A percentile compares a stretch with the other conserved stretches of the same genome.
Conservation (phyloP, 2,888 invertebrate genomes). For the Aethes cnicana region DNA sequence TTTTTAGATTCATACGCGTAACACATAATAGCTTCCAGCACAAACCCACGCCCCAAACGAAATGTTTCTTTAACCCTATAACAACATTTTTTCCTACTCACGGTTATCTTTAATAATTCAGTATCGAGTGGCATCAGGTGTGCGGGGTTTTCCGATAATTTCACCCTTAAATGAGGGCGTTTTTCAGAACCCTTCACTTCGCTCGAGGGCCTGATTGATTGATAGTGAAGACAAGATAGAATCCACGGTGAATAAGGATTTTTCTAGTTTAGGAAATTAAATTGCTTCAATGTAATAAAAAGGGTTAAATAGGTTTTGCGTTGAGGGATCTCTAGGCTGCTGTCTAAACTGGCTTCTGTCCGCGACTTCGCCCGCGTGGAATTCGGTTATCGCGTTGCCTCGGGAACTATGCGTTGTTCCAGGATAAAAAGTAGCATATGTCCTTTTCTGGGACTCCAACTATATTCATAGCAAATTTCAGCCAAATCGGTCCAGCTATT, state of each 20-base stretch:
- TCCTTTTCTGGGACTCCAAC: too few relatives aligned
- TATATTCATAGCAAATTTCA: too few relatives aligned
- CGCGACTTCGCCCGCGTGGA: too few relatives aligned
- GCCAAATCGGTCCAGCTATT: too few relatives aligned
- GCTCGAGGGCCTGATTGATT: conserved; percentile 54
- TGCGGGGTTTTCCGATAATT: conserved; percentile 39
- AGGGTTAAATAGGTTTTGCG: not conserved
- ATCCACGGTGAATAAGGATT: conserved; percentile 6
- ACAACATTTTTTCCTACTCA: conserved; percentile 23
- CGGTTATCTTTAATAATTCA: conserved; percentile 27
- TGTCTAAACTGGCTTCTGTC: too few relatives aligned
- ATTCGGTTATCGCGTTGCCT: too few relatives aligned
- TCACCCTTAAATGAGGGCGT: conserved; percentile 40
- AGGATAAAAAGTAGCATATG: too few relatives aligned
- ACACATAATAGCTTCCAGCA: too few relatives aligned
- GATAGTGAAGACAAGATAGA: conserved; percentile 41
- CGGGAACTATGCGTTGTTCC: too few relatives aligned
- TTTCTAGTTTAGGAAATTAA: conserved; percentile 20
- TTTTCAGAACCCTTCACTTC: conserved; percentile 53
- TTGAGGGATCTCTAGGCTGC: too few relatives aligned
- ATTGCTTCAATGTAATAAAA: conserved; percentile 5
- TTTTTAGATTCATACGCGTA: too few relatives aligned
- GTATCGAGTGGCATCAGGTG: conserved; percentile 45
- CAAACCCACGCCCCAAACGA: not conserved
- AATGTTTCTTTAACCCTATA: conserved; percentile 14